These are phyloP conservation scores for Pelagia noctiluca DNA, from an alignment of 30 jellyfish, hydroid and myxozoan species.

Conservation along the genomic window DNA sequence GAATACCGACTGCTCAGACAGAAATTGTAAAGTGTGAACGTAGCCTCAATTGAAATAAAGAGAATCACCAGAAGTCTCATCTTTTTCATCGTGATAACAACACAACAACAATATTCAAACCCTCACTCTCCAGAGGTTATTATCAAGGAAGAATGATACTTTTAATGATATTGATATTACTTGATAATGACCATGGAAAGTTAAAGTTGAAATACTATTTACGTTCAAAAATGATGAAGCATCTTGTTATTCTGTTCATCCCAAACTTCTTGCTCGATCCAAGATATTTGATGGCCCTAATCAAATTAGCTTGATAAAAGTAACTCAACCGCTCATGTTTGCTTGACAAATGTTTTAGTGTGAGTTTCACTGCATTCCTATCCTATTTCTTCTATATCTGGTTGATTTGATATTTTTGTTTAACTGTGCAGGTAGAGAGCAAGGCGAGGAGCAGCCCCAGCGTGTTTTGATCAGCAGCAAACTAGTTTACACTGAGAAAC, in stretches of 20 bases:
- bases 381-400: neutral
- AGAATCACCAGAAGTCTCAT: too few species aligned
- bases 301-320: neutral
- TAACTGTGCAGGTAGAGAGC: conserved; percentile 37
- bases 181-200: too few species aligned
- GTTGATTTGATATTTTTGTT: neutral
- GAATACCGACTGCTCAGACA: too few species aligned
- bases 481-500: conserved; percentile 77
- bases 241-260: neutral
- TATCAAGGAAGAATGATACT: too few species aligned
- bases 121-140: too few species aligned
- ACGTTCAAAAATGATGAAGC: too few species aligned
- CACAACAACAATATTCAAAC: too few species aligned
- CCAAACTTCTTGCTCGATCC: neutral
- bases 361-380: neutral
- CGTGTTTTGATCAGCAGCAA: conserved; percentile 68
- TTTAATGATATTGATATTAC: too few species aligned
- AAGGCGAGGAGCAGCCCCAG: conserved; percentile 53
- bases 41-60: too few species aligned
- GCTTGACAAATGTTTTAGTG: neutral
- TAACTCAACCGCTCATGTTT: neutral
- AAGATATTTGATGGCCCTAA: neutral
- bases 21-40: too few species aligned
- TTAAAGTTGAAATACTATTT: too few species aligned
- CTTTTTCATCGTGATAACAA: too few species aligned